Evolutionary conservation across 2,113 vertebrate species (phyloP), one percentile per base, ranked within the genome.

Genomic region (Chloroceryle aenea): DNA sequence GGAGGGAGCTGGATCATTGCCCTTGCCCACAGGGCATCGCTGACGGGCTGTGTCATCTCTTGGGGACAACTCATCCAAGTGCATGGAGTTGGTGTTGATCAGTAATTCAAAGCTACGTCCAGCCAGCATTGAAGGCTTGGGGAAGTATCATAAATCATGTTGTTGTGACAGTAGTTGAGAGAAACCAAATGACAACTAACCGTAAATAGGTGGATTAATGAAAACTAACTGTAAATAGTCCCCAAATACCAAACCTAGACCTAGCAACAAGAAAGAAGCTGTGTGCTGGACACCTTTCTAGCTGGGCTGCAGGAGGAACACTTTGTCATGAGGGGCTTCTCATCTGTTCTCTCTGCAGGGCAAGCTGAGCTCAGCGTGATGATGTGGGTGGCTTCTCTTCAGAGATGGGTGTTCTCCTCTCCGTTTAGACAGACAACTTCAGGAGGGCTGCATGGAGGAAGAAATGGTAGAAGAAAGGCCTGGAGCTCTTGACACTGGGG

Each of bases 361-460:
- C n/a, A 32, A n/a, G 18, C 25, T 53, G 53, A 36, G 21, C 42
- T 62, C 42, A 34, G 30, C 6, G 23, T 10, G 19, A 11, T 26
- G 61, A 26, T 3, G 5, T 11, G 47, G 15, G 61, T 13, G n/a
- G 32, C 8, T 12, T 68, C 6, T 5, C 36, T 38, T 68, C 23
- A 22, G 34, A 12, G 14, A 19, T 7, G 42, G 7, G 22, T 12
- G 3, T 68, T 71, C 14, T 16, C 17, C 19, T 73, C 45, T 68
- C 67, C 56, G 13, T 38, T 74, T 40, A 40, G 55, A 30, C 9
- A 52, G 48, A 43, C 40, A 16, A 30, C 27, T 19, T 21, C 27
- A 15, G 47, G 55, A 63, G 8, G 42, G 42, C 32, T 26, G 8
- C 10, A 4, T 0, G 0, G 26, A 80, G 9, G 36, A 69, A 61